Base-by-base conservation (phyloP, 2,797 vertebrate species). In the Sebastolobus altivelis region DNA sequence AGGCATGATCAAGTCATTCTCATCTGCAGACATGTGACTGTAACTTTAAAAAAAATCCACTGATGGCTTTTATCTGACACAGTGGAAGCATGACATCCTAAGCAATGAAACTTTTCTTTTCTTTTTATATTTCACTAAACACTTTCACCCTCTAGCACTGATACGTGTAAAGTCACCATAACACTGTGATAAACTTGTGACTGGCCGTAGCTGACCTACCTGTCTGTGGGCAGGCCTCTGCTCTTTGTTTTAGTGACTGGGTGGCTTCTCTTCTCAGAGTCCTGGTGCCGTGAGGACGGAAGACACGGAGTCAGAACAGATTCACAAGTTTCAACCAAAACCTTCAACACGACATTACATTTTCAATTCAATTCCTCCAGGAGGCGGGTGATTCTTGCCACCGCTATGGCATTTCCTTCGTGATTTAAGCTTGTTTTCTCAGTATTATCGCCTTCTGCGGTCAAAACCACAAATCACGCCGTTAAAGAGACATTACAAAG, bases 181-280 rank as follows among this genome's bases (percentile, higher is more conserved):
- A 18, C 31, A 55, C 8, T 1, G 1, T 40, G 8, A 35, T 54
- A 6, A 55, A 46, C 10, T 3, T 3, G 8, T 4, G 35, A 35
- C 49, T 1, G 25, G 22, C 13, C 0, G 0, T 37, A 0, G 20
- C 1, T 38, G 37, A 66, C 87, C 3, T 65, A 95, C 95, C 94
- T 90, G 68, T 94, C 90, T 18, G 87, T 2, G 8, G 79, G 69
- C 14, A n/a, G 77, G 27, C 84, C 74, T 79, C 90, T 86, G 83
- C 82, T 79, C 82, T 93, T 95, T 38, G 59, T 74, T 69, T 93
- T 94, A 16, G 69, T 25, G 55, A 27, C 72, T 4, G n/a, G 8
- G 40, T 82, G 81, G 81, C 63, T 88, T 63, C 90, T 88, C 72
- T 85, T 93, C 14, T 94, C 91, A 0, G 69, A 3, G 8, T 82